These are phyloP conservation scores for Chironomus riparius DNA, from an alignment of 2,888 invertebrate species.

Conservation along the genomic window DNA sequence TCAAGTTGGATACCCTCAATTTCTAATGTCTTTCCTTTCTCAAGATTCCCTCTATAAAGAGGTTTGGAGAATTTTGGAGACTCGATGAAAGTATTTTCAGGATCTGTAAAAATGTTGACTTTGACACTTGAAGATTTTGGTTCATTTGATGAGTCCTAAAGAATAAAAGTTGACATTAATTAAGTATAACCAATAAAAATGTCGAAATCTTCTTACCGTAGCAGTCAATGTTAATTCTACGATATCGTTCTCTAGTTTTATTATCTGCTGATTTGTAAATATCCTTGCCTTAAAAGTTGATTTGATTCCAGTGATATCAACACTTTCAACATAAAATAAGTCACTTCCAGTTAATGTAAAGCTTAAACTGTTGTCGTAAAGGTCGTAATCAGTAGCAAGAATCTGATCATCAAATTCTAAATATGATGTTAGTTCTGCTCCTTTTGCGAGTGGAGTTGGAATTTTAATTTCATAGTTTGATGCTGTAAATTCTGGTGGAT, in stretches of 20 bases:
- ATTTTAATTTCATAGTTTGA: conserved; percentile 31
- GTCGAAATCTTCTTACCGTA: conserved; percentile 28
- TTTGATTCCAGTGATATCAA: conserved; percentile 28
- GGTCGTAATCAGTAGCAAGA: conserved; percentile 32
- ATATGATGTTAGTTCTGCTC: conserved; percentile 32
- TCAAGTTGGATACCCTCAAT: not conserved
- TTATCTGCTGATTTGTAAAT: conserved; percentile 30
- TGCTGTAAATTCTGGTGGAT: conserved; percentile 32
- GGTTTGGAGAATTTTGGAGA: not conserved
- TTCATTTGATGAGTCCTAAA: not conserved
- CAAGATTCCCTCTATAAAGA: not conserved
- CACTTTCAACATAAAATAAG: conserved; percentile 29
- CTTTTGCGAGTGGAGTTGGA: conserved; percentile 33
- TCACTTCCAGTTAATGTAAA: conserved; percentile 31
- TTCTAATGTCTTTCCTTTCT: not conserved
- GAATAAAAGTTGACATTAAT: not conserved
- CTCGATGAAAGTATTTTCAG: not conserved
- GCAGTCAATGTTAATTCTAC: conserved; percentile 32
- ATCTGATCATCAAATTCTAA: conserved; percentile 29
- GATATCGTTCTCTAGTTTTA: conserved; percentile 29
- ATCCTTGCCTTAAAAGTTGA: conserved; percentile 32
- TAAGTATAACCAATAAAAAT: not conserved
- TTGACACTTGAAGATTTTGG: not conserved
- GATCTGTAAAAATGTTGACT: not conserved
- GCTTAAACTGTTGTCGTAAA: conserved; percentile 31